Evolutionary conservation across 2,113 vertebrate species (phyloP).

Genomic region (Halcyon senegalensis): DNA sequence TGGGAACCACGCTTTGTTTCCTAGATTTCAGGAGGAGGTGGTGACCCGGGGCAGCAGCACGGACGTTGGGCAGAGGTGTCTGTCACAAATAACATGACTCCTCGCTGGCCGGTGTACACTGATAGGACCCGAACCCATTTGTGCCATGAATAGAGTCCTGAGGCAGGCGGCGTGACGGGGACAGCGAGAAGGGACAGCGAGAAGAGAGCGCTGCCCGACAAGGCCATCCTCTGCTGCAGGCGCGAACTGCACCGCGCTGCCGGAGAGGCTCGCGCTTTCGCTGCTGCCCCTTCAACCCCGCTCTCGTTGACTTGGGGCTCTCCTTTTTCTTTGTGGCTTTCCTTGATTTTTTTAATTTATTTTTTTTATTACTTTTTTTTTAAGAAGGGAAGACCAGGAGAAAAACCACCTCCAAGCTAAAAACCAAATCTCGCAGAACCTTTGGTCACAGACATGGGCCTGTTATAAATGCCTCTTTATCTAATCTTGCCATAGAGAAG

Average conservation of each 20-base stretch:
- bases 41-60: neutral
- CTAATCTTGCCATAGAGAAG: constrained; percentile 19
- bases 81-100: constrained; percentile 27
- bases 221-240: constrained; percentile 37
- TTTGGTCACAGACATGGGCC: neutral
- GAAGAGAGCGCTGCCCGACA: neutral
- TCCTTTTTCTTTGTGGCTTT: neutral
- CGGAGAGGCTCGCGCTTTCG: accelerated
- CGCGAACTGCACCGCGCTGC: neutral
- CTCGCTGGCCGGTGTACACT: neutral
- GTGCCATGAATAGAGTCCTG: neutral
- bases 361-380: no score
- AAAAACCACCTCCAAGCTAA: neutral
- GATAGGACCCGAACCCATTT: neutral
- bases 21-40: neutral
- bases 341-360: no score
- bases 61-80: neutral
- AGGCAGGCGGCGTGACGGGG: neutral
- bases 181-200: neutral
- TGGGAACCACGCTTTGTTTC: neutral
- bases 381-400: neutral
- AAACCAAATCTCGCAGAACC: neutral
- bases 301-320: neutral
- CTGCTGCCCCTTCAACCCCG: neutral
- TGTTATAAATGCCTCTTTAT: constrained; percentile 18